Conservation (phyloP, 92 coral and sea anemone species). For the Phenganax subtilis region DNA sequence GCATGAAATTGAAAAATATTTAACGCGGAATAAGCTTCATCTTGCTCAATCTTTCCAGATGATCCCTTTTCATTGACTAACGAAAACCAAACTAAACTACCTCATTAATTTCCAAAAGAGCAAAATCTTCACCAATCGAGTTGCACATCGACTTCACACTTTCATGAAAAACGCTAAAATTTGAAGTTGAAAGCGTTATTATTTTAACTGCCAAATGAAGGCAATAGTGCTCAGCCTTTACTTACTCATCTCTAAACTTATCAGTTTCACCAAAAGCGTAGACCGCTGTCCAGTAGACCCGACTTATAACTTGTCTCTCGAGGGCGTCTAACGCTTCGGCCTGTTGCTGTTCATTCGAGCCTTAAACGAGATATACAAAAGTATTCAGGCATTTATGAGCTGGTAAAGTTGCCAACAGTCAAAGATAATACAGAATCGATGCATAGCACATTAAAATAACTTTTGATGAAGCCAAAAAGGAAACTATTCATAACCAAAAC, state of each 20-base stretch:
- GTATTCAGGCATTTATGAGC: background rate
- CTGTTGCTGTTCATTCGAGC: conserved; percentile 63
- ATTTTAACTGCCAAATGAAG: no score
- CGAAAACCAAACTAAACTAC: conserved; percentile 26
- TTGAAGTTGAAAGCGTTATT: no score
- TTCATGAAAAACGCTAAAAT: conserved; percentile 68
- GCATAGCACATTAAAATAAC: no score
- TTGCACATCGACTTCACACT: conserved; percentile 65
- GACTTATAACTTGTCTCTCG: conserved; percentile 80
- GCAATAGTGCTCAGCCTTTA: no score
- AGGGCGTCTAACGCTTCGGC: conserved; percentile 63
- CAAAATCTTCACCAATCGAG: conserved; percentile 71
- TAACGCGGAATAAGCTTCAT: no score
- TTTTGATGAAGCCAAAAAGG: no score
- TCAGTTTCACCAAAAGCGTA: conserved; percentile 90
- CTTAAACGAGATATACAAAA: background rate
- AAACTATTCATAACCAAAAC: no score
- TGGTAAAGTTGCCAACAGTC: no score
- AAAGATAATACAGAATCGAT: no score
- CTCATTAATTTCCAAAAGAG: conserved; percentile 87
- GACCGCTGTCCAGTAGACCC: conserved; percentile 74
- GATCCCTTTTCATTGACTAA: background rate
- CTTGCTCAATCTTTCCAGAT: no score
- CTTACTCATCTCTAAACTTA: conserved; percentile 76
- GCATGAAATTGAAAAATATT: no score